Conservation (phyloP, 1,140 invertebrate genomes). For the Calliphora vicina region DNA sequence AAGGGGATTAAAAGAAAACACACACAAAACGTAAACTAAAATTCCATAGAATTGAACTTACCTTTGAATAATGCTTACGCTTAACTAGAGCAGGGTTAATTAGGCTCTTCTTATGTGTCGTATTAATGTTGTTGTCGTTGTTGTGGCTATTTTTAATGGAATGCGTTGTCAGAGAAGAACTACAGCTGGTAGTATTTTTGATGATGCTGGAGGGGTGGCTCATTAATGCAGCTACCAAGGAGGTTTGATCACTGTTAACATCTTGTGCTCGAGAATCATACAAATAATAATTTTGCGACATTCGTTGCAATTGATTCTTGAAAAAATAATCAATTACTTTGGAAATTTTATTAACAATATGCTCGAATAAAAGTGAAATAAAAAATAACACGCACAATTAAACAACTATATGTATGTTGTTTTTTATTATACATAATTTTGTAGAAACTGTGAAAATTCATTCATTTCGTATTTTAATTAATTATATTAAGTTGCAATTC, state of each 20-base stretch:
- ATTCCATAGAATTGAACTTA: conserved; percentile 1
- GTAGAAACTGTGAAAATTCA: not conserved
- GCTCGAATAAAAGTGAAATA: not conserved
- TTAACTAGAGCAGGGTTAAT: conserved; percentile 16
- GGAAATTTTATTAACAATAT: not conserved
- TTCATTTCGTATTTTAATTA: not conserved
- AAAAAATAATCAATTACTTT: not conserved
- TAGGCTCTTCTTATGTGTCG: not conserved
- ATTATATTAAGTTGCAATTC: not conserved
- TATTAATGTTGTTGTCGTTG: not conserved
- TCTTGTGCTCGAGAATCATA: not conserved
- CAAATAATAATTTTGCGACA: not conserved
- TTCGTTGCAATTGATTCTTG: not conserved
- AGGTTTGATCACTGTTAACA: not conserved
- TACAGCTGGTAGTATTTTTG: not conserved
- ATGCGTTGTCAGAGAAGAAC: not conserved
- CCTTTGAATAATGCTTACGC: not conserved
- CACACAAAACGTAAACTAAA: not conserved
- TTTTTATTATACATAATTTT: conserved; percentile 11
- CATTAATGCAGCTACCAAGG: not conserved
- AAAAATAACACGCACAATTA: not conserved
- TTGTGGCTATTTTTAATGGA: not conserved
- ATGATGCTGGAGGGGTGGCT: not conserved
- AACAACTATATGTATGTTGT: not conserved
- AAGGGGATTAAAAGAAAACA: not conserved